Conservation (phyloP, 53 echinoderm and acorn worm genomes). For the Antedon mediterranea region DNA sequence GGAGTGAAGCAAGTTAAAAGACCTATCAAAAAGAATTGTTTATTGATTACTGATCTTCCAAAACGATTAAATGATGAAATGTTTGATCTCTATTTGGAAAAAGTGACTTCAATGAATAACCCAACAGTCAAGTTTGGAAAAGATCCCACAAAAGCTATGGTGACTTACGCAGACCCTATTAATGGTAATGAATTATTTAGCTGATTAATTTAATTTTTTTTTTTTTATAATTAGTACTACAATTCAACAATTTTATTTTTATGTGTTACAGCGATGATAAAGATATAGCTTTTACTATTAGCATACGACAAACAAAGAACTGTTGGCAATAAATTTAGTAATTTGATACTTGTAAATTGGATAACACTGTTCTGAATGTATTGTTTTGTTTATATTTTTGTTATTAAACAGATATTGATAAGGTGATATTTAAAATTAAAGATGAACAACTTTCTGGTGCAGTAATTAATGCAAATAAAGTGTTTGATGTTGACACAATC, state of each 20-base stretch:
- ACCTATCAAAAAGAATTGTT: neutral
- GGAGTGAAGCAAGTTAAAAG: no score
- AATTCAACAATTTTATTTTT: neutral
- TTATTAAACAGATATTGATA: neutral
- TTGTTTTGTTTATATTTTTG: no score
- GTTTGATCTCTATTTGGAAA: neutral
- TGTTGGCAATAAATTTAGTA: no score
- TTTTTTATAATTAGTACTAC: neutral
- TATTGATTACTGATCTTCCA: neutral
- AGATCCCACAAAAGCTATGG: neutral
- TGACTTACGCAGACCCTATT: neutral
- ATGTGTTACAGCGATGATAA: neutral
- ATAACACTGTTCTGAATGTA: no score
- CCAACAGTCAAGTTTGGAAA: neutral
- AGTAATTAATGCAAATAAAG: neutral
- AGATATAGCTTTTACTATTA: no score
- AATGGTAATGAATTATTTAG: neutral
- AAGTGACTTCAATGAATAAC: neutral
- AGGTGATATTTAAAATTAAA: neutral
- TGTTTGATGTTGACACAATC: neutral
- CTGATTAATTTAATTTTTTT: neutral
- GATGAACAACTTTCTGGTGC: neutral
- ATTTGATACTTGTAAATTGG: no score
- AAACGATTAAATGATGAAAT: neutral
- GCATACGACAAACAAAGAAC: no score